Percentiles rank a stretch among this genome's conserved stretches.
phyloP scores from a whole-genome alignment of 2,888 invertebrate genomes.

The Macrophya annulata region DNA sequence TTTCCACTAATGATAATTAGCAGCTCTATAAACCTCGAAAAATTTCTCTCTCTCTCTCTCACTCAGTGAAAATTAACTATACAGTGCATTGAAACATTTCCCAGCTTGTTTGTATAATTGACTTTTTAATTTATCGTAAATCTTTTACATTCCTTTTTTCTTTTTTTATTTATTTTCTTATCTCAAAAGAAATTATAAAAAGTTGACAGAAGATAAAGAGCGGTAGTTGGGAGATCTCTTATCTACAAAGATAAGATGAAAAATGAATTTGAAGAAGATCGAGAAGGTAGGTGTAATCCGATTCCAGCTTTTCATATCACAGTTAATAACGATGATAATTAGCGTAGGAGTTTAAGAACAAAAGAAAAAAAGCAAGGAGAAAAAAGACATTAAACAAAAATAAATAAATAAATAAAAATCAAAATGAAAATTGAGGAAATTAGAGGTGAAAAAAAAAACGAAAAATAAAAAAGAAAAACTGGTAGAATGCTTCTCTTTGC shows the following conservation, averaged over 20 bases:
- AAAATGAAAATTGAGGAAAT: conserved; percentile 25
- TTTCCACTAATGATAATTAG: neutral
- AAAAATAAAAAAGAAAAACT: conserved; percentile 18
- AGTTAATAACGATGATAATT: neutral
- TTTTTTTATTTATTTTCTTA: too few relatives aligned
- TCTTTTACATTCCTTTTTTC: too few relatives aligned
- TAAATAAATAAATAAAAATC: neutral
- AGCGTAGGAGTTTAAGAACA: neutral
- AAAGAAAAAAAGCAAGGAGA: neutral
- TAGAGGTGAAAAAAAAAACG: too few relatives aligned
- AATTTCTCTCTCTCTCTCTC: neutral
- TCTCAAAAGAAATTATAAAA: too few relatives aligned
- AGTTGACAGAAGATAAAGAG: neutral
- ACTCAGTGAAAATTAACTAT: neutral
- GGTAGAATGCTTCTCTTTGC: neutral
- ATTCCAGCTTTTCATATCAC: neutral
- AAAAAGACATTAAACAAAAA: conserved; percentile 41
- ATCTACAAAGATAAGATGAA: neutral
- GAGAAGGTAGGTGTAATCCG: neutral
- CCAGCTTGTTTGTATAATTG: neutral
- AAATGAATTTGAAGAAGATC: neutral
- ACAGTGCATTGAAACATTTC: neutral
- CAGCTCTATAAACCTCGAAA: neutral
- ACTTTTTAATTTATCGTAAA: too few relatives aligned
- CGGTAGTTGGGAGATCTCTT: neutral